These are phyloP conservation scores for Folsomia manolachei DNA, from an alignment of 2,888 invertebrate genomes.

Conservation along the genomic window DNA sequence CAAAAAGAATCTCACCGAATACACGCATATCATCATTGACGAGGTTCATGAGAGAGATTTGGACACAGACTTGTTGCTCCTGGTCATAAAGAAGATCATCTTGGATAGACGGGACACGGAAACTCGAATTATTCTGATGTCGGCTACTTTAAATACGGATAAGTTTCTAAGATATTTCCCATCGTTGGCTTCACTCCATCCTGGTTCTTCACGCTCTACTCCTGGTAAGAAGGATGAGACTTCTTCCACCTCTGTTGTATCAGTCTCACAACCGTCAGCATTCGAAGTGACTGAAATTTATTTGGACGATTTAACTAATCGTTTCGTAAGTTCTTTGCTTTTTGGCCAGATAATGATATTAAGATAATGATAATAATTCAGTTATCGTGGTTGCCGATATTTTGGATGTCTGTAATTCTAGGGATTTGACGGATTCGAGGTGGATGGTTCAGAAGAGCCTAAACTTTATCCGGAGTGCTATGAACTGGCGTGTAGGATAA, in stretches of 20 bases:
- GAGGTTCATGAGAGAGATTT: conserved; percentile 92
- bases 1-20: conserved; percentile 69
- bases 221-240: not conserved
- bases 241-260: not conserved
- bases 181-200: too few species aligned
- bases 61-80: conserved; percentile 84
- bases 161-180: conserved; percentile 68
- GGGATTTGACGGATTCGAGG: conserved; percentile 43
- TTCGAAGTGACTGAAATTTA: conserved; percentile 30
- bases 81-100: conserved; percentile 76
- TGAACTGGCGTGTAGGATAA: conserved; percentile 62
- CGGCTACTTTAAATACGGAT: conserved; percentile 80
- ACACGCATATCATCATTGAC: conserved; percentile 85
- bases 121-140: conserved; percentile 82
- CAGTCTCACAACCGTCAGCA: conserved; percentile 11
- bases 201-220: too few species aligned
- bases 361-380: too few species aligned
- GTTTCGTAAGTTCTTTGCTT: too few species aligned
- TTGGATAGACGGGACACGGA: conserved; percentile 62
- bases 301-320: conserved; percentile 25
- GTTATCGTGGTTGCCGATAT: too few species aligned
- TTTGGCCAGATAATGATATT: too few species aligned
- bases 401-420: conserved; percentile 11
- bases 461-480: conserved; percentile 63
- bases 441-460: conserved; percentile 59